phyloP scores from a whole-genome alignment of 2,888 invertebrate genomes.

The Volucella zonaria region DNA sequence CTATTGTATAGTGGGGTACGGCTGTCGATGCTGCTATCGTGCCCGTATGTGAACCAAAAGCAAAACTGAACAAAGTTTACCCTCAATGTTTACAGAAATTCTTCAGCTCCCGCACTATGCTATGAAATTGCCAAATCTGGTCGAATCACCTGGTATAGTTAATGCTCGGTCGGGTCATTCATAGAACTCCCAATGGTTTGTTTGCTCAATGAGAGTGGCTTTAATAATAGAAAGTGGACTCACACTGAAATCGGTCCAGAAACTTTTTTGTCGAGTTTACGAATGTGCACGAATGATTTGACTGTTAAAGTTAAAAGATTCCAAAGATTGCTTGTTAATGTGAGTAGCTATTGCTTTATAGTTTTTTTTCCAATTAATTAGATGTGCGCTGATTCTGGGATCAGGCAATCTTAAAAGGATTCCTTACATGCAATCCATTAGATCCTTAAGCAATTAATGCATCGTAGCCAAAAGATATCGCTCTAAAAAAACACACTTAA shows the following conservation, averaged over 20 bases:
- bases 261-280: slow-evolving; percentile 15
- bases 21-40: slow-evolving; percentile 17
- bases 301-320: slow-evolving; percentile 32
- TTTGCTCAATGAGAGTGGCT: slow-evolving; percentile 70
- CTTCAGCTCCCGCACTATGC: slow-evolving; percentile 24
- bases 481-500: no score
- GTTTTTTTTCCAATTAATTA: no score
- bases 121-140: slow-evolving; percentile 26
- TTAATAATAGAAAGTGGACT: slow-evolving; percentile 71
- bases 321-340: slow-evolving; percentile 10
- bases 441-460: no score
- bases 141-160: slow-evolving; percentile 74
- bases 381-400: no score
- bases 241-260: slow-evolving; percentile 40
- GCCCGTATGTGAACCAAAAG: slow-evolving; percentile 24
- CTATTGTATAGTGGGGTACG: slow-evolving; percentile 49
- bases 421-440: no score
- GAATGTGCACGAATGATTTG: slow-evolving; percentile 10
- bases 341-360: no score
- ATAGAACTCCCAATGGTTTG: slow-evolving; percentile 23
- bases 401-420: no score
- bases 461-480: no score
- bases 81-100: slow-evolving; percentile 63
- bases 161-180: slow-evolving; percentile 67
- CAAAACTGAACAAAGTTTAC: slow-evolving; percentile 50